Evolutionary conservation across 92 coral and sea anemone genomes (phyloP), one percentile per base, ranked within the genome.

Genomic region (Epizoanthus fatuus): DNA sequence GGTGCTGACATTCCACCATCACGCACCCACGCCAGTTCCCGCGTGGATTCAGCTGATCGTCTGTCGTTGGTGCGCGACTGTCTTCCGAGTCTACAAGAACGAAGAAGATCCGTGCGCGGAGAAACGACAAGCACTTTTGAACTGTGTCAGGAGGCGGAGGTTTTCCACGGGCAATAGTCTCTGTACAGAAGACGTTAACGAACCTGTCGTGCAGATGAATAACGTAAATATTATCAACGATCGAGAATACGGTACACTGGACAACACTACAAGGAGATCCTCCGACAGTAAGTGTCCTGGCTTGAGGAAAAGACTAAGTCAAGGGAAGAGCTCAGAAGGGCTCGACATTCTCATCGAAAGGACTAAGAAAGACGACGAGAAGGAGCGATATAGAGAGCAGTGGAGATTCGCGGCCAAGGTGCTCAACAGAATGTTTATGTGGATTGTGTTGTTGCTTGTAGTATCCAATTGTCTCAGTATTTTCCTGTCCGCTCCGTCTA

Each of bases 381-480:
- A 92, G 49, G 94, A 92, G 37, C 81, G 62, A 7, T 86, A 85
- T 57, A 58, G 89, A 17, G 95, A 95, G 32, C 94, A 95, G 73
- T 95, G 98, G 98, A 87, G 90, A 20, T 95, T 95, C 75, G 98
- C 98, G 2, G 98, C 98, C 53, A 87, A 69, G 63, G 98, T 95
- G 7, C 86, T 95, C 16, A 95, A 95, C 66, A 87, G 93, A 15
- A 64, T 95, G 40, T 95, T 95, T 69, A 95, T 95, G 98, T 95
- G 95, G 92, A 87, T 95, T 78, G 94, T 95, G 22, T 71, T 95
- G 45, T 15, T 87, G 38, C 80, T 88, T 4, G 98, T 95, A 12
- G 87, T 92, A 54, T 90, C 91, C 64, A 95, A 95, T 67, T 93
- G 95, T 42, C 92, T 95, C 17, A 89, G 87, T n/a, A 92, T 92